These are phyloP conservation scores for Enhydra lutris DNA, from an alignment of 2,113 vertebrate species.

Conservation along the genomic window DNA sequence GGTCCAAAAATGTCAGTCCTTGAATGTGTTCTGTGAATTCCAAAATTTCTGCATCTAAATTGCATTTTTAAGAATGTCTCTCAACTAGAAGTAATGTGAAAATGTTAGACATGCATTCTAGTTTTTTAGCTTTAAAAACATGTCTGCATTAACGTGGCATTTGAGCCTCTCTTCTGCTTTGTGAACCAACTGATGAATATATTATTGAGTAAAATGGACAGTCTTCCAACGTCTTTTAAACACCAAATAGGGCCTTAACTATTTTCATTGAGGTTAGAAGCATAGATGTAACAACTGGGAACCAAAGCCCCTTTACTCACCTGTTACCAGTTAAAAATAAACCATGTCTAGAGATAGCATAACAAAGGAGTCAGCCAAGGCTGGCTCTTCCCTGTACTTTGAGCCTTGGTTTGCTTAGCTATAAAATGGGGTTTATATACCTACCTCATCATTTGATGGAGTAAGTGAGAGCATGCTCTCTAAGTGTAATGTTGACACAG, in stretches of 20 bases:
- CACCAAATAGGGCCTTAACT: neutral
- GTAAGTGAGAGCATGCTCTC: neutral
- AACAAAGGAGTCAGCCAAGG: neutral
- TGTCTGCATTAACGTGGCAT: neutral
- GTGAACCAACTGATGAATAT: neutral
- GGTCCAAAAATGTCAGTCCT: neutral
- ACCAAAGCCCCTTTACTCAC: neutral
- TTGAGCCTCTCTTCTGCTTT: neutral
- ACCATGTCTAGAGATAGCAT: neutral
- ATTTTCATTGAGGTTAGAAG: conserved; percentile 1
- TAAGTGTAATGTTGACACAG: neutral
- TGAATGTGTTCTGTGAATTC: conserved; percentile 14
- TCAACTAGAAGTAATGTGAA: conserved; percentile 18
- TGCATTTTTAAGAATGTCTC: neutral
- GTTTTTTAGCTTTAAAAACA: conserved; percentile 9
- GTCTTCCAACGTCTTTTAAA: neutral
- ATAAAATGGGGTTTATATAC: neutral
- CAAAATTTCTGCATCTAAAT: neutral
- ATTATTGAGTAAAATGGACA: neutral
- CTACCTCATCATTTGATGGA: neutral
- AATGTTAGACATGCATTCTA: neutral
- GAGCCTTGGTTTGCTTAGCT: neutral
- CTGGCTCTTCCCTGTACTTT: neutral
- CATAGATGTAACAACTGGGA: neutral
- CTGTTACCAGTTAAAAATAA: neutral